Evolutionary conservation across 2,797 vertebrate genomes (phyloP).

Genomic region (Meda fulgida): DNA sequence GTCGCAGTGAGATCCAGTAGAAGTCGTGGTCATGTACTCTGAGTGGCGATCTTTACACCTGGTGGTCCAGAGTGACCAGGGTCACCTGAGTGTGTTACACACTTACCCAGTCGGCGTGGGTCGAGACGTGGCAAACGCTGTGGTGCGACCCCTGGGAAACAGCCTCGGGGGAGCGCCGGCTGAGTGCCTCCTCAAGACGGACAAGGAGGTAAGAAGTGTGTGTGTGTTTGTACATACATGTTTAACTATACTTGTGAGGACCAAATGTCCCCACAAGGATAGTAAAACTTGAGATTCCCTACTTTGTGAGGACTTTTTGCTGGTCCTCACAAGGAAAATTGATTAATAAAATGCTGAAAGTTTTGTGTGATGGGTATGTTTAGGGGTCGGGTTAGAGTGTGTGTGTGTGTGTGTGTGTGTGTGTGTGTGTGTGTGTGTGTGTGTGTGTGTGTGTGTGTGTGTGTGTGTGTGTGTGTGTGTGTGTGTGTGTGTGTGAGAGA

Average conservation of each 20-base stretch:
- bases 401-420: neutral
- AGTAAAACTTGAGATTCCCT: no score
- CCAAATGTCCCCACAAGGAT: no score
- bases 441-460: no score
- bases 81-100: conserved; percentile 88
- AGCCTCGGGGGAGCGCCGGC: conserved; percentile 78
- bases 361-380: no score
- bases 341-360: no score
- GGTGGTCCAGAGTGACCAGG: conserved; percentile 87
- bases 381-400: no score
- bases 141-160: conserved; percentile 86
- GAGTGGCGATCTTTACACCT: conserved; percentile 89
- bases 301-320: no score
- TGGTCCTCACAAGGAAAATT: no score
- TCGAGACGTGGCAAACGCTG: conserved; percentile 88
- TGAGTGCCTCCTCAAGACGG: conserved; percentile 86
- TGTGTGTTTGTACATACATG: neutral
- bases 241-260: no score
- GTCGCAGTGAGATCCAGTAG: conserved; percentile 54
- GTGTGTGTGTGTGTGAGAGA: no score
- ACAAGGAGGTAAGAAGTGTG: conserved; percentile 85
- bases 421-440: no score
- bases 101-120: conserved; percentile 88
- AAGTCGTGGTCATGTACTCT: conserved; percentile 80
- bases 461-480: no score